These are phyloP conservation scores for Marronus borbonicus DNA, from an alignment of 2,888 invertebrate genomes.

Conservation along the genomic window DNA sequence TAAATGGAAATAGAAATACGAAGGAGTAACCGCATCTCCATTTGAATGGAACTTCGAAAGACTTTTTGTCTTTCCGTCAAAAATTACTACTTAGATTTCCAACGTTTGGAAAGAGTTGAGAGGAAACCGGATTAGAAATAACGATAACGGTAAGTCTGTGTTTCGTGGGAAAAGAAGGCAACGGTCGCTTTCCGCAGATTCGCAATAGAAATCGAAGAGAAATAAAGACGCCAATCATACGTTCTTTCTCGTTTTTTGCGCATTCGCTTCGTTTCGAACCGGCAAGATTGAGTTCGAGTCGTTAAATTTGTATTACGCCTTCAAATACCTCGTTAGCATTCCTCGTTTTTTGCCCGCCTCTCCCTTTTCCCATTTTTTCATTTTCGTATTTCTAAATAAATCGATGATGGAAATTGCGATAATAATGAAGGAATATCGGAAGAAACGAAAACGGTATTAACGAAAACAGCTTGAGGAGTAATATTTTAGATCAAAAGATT, in stretches of 20 bases:
- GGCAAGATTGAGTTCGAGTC: constrained; percentile 2
- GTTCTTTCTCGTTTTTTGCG: background rate
- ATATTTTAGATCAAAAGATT: background rate
- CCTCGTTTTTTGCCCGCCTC: background rate
- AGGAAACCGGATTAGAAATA: constrained; percentile 1
- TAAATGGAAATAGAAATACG: background rate
- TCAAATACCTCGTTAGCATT: constrained; percentile 10
- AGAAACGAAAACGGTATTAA: background rate
- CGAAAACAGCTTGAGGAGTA: background rate
- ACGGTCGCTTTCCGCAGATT: background rate
- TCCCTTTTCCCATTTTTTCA: background rate
- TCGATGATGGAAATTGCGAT: background rate
- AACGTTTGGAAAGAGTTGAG: background rate
- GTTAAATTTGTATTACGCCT: constrained; percentile 10
- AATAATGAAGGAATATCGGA: background rate
- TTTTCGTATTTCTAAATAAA: background rate
- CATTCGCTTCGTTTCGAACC: background rate
- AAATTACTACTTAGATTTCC: background rate
- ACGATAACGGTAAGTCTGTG: background rate
- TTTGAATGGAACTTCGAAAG: background rate
- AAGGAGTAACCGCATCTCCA: background rate
- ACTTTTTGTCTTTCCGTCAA: background rate
- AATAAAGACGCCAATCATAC: background rate
- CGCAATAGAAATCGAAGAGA: background rate
- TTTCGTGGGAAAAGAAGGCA: background rate